Evolutionary conservation across 2,888 invertebrate genomes (phyloP), one percentile per base, ranked within the genome.

Genomic region (Cephalotes varians): DNA sequence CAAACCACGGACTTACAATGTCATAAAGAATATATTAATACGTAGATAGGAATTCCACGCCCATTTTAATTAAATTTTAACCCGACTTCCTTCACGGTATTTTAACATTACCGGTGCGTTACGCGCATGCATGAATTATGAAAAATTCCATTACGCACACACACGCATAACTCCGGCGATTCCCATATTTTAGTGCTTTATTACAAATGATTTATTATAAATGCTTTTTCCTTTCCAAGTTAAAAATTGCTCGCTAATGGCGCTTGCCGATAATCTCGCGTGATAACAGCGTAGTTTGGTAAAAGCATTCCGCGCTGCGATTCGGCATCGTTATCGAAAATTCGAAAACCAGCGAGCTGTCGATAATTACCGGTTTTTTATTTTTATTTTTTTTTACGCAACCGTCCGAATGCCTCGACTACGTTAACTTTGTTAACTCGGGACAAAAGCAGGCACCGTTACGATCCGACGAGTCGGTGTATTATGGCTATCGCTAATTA

Each of bases 401-500:
- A 10, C 7, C n/a, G 31, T 34, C 56, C 31, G 18, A 47, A 9
- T 9, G 0, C n/a, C 25, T 44, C 44, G 44, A 69, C n/a, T n/a
- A n/a, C 31, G 69, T 31, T 56, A 77, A 77, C 44, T 56, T 79
- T 31, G 56, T 79, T 71, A 71, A 71, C 34, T 12, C 25, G 77
- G 72, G 6, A 77, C 9, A 79, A 56, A 56, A 71, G 56, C 77
- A 31, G 25, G 10, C 5, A 31, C 69, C 10, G 77, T 69, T 56
- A 18, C 31, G 34, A 69, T 25, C 40, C 44, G 72, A 34, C 34
- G 71, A 34, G n/a, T 79, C 77, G 56, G 7, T 44, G 72, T 74
- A 62, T 81, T 81, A 81, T 51, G 64, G 76, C 67, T 65, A 76
- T 65, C 77, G 34, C 64, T 84, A 86, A 87, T 87, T 87, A 86